Conservation (phyloP, 1,140 invertebrate species). For the Forficula auricularia region DNA sequence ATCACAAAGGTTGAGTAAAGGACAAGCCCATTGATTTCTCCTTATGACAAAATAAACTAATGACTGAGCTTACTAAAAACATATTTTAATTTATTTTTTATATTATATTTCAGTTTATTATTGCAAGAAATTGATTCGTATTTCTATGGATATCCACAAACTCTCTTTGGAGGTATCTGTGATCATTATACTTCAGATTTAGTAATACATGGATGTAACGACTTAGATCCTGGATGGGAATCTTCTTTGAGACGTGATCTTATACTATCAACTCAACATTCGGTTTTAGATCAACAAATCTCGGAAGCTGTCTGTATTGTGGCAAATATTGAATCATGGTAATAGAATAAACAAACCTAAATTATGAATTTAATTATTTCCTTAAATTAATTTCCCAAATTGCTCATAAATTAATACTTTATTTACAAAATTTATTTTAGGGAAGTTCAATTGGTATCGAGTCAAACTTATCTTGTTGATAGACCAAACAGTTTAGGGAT, state of each 20-base stretch:
- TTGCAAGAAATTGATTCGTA: no score
- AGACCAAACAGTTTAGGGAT: conserved; percentile 20
- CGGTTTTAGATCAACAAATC: conserved; percentile 44
- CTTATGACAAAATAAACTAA: no score
- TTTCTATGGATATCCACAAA: no score
- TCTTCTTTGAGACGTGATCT: conserved; percentile 32
- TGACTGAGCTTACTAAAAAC: no score
- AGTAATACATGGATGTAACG: conserved; percentile 41
- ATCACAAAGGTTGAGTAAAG: no score
- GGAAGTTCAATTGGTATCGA: conserved; percentile 36
- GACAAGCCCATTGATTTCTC: no score
- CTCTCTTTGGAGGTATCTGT: conserved; percentile 42
- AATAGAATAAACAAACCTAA: conserved; percentile 16
- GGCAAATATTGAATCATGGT: conserved; percentile 71
- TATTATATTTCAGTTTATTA: no score
- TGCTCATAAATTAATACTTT: no score
- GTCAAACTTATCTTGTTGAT: conserved; percentile 29
- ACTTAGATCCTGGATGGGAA: conserved; percentile 29
- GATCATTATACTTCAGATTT: conserved; percentile 61
- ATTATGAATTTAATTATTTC: background rate
- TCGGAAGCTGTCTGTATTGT: conserved; percentile 65
- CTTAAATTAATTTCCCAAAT: no score
- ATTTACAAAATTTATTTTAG: no score
- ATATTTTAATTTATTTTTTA: no score
- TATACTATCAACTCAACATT: conserved; percentile 34